phyloP scores from a whole-genome alignment of 23 tunicate species.

The Phallusia fumigata region DNA sequence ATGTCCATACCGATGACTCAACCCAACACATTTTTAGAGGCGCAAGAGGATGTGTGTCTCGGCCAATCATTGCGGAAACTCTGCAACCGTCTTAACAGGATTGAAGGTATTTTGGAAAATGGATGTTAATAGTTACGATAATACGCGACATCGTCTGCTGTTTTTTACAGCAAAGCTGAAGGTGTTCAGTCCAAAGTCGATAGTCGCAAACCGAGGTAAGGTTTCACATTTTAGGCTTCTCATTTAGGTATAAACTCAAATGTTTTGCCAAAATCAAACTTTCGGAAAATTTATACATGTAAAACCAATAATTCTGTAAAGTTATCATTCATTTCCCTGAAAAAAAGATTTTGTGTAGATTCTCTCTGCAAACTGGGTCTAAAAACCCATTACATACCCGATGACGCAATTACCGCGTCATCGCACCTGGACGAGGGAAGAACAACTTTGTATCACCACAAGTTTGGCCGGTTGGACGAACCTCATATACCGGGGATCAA shows the following conservation, averaged over 20 bases:
- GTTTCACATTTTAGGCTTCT: no score
- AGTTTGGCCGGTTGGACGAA: not conserved
- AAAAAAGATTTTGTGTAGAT: not conserved
- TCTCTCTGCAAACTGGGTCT: conserved; percentile 4
- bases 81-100: not conserved
- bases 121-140: not conserved
- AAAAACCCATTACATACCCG: not conserved
- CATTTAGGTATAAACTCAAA: no score
- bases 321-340: no score
- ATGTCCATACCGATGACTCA: no score
- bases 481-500: not conserved
- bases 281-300: no score
- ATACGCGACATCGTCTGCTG: not conserved
- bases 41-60: not conserved
- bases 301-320: no score
- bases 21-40: not conserved
- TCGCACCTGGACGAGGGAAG: not conserved
- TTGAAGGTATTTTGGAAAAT: not conserved
- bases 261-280: no score
- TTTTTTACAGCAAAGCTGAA: not conserved
- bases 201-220: not conserved
- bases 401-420: not conserved
- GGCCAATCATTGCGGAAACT: not conserved
- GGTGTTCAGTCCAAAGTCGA: not conserved
- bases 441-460: not conserved